Conservation (phyloP, 2,888 invertebrate genomes). For the Hyposoter dolosus region DNA sequence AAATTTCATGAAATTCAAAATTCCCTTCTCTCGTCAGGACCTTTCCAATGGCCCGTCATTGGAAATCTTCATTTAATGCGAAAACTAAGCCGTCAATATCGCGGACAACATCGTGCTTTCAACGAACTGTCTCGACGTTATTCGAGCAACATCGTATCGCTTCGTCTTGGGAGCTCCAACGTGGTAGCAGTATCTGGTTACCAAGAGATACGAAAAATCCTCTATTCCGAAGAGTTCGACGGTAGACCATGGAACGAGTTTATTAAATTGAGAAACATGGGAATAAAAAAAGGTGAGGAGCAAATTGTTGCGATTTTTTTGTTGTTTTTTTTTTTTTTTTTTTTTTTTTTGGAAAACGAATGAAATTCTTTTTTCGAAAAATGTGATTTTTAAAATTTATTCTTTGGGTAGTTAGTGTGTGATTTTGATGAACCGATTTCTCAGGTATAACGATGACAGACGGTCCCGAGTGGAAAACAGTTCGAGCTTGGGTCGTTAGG, state of each 20-base stretch:
- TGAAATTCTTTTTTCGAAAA: background rate
- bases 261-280: slow-evolving; percentile 88
- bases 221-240: slow-evolving; percentile 87
- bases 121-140: slow-evolving; percentile 76
- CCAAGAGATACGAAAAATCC: slow-evolving; percentile 86
- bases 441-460: slow-evolving; percentile 88
- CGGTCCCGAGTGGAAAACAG: slow-evolving; percentile 87
- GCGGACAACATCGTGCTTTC: slow-evolving; percentile 78
- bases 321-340: background rate
- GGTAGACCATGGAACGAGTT: slow-evolving; percentile 90
- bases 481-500: slow-evolving; percentile 86
- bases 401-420: background rate
- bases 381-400: background rate
- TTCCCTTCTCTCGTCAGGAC: slow-evolving; percentile 73
- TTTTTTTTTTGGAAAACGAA: background rate
- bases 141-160: slow-evolving; percentile 75
- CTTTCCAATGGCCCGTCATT: slow-evolving; percentile 80
- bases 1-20: no score
- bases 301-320: background rate
- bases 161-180: slow-evolving; percentile 73
- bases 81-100: slow-evolving; percentile 71
- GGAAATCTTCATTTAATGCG: slow-evolving; percentile 76
- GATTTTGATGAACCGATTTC: slow-evolving; percentile 25
- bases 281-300: slow-evolving; percentile 86
- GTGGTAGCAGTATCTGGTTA: slow-evolving; percentile 86